Evolutionary conservation across 2,797 vertebrate species (phyloP), one percentile per base, ranked within the genome.

Genomic region (Onychomys arenicola): DNA sequence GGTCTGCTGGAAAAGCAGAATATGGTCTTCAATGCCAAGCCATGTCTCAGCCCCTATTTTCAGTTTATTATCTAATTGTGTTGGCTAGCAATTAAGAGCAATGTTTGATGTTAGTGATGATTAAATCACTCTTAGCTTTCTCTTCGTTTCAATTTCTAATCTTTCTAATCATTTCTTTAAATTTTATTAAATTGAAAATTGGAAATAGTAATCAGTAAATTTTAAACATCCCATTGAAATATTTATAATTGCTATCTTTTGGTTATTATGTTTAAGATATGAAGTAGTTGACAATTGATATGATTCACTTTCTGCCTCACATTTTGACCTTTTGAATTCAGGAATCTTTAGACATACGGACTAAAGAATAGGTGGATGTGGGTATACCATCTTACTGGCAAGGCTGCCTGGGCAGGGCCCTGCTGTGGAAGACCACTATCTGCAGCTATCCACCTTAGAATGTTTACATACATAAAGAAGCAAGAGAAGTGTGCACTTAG

Each of bases 241-340:
- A 75, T 75, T 81, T 23, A 86, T 32, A 71, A 14, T 87, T 77
- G 13, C 13, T 77, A 82, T 93, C 59, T 93, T 87, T 80, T 37
- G 32, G 49, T n/a, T 76, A 27, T 76, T 71, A 46, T 10, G 2
- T 76, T 52, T 40, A 49, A 11, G 8, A 37, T 32, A 84, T 6
- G 85, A 85, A 89, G 57, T 25, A 71, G 29, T 86, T 88, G 34
- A 40, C 86, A 14, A 73, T 73, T 32, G 37, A 34, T 69, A n/a
- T 69, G 59, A 75, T 63, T 67, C 80, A 2, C 55, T 71, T 63
- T 84, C 83, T 57, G 40, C 4, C 75, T 89, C 37, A 49, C 2
- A 52, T 71, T 94, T 94, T 94, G 23, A 49, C 81, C 27, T 16
- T 71, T 93, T 55, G 32, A 87, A 76, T 65, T 86, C 76, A 82